Conservation (phyloP, 2,888 invertebrate species). For the Cantharis nigra region DNA sequence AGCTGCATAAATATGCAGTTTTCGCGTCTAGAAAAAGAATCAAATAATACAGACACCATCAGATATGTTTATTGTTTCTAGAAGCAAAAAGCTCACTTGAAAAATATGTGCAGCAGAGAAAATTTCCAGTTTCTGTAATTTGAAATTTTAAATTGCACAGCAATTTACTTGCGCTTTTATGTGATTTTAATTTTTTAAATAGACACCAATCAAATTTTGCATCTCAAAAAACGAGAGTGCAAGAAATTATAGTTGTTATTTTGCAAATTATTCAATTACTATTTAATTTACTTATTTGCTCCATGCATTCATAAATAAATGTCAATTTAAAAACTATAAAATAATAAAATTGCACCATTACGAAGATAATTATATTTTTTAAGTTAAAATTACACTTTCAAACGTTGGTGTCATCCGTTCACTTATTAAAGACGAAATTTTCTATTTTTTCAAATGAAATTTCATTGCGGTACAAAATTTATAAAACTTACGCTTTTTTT, state of each 20-base stretch:
- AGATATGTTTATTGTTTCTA: constrained; percentile 36
- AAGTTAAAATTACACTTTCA: background rate
- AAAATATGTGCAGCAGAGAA: background rate
- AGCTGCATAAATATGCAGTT: constrained; percentile 32
- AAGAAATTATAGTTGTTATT: background rate
- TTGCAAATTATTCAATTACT: background rate
- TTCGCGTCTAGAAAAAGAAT: constrained; percentile 24
- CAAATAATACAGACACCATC: constrained; percentile 14
- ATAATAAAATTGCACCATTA: background rate
- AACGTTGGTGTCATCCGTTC: background rate
- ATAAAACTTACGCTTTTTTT: too few species aligned
- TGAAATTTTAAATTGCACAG: background rate
- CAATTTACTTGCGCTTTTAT: background rate
- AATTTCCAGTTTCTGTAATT: background rate
- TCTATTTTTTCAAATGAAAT: too few species aligned
- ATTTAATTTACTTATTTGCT: background rate
- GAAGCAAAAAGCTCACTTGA: constrained; percentile 4
- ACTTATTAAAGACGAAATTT: too few species aligned
- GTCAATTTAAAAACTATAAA: background rate
- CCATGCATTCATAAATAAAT: background rate
- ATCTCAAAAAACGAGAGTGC: background rate
- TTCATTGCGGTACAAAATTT: too few species aligned
- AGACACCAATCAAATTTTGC: background rate
- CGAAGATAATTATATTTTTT: background rate
- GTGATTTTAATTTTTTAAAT: background rate